Evolutionary conservation across 2,797 vertebrate genomes (phyloP).

Genomic region (Serranus cabrilla): DNA sequence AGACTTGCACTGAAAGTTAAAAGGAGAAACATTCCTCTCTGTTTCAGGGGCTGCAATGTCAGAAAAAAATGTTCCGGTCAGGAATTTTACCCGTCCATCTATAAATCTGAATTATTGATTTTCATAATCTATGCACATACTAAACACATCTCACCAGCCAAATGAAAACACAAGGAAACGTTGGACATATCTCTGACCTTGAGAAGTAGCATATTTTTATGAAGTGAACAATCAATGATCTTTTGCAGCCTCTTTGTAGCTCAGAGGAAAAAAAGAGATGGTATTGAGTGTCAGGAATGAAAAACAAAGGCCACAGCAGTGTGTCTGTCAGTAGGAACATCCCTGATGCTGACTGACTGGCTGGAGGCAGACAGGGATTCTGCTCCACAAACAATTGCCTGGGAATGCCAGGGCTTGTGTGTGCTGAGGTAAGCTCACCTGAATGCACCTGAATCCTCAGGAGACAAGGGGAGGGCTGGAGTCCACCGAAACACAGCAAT

Average conservation of each 20-base stretch:
- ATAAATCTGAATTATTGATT: slow-evolving; percentile 56
- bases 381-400: slow-evolving; percentile 71
- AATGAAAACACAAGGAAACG: slow-evolving; percentile 20
- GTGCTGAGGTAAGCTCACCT: slow-evolving; percentile 80
- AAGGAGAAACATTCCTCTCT: slow-evolving; percentile 27
- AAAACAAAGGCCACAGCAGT: slow-evolving; percentile 63
- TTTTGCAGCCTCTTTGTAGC: slow-evolving; percentile 41
- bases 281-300: slow-evolving; percentile 54
- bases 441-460: slow-evolving; percentile 66
- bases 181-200: slow-evolving; percentile 34
- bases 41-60: slow-evolving; percentile 30
- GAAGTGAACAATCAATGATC: slow-evolving; percentile 42
- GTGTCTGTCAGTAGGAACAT: slow-evolving; percentile 72
- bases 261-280: slow-evolving; percentile 28
- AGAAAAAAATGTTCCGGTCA: slow-evolving; percentile 33
- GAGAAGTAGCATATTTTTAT: slow-evolving; percentile 23
- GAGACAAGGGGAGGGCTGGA: slow-evolving; percentile 55
- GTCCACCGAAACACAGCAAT: slow-evolving; percentile 61
- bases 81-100: slow-evolving; percentile 29
- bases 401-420: slow-evolving; percentile 70
- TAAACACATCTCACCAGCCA: slow-evolving; percentile 35
- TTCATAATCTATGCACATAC: slow-evolving; percentile 23
- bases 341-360: slow-evolving; percentile 73
- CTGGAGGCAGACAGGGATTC: slow-evolving; percentile 66
- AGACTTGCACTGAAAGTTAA: slow-evolving; percentile 26